Base-by-base conservation (phyloP, 2,888 invertebrate genomes). In the Clanis bilineata region DNA sequence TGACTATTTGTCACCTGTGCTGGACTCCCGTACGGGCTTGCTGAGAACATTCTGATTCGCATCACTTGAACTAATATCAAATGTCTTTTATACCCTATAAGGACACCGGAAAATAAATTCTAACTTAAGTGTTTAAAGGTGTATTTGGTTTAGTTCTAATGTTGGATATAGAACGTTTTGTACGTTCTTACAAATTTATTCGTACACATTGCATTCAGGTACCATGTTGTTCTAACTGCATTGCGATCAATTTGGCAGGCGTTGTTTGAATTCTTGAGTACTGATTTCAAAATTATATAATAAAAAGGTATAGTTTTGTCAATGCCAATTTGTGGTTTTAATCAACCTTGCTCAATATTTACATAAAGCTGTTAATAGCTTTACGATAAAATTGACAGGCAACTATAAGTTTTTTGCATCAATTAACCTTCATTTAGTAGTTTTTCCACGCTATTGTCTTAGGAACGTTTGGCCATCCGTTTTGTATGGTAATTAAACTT, bases 1-100 rank as follows among this genome's bases (percentile, higher is more conserved):
- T 88, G 89, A 89, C 92, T 91, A 91, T 92, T 92, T 92, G 92
- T 92, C 92, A 91, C 91, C 83, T 82, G 82, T 79, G 84, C 83
- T 85, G 79, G 90, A 91, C 92, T 92, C 90, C 92, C 82, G 91
- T 90, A 90, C 85, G 79, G 77, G 79, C 79, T 82, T 77, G 84
- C 82, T 80, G 82, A 77, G 79, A 86, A 89, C 87, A 90, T 83
- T 80, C 82, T 85, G 90, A 90, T 91, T 90, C 82, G 75, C 87
- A 90, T 91, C 88, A 83, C 79, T 74, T 51, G 10, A 18, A 75
- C 62, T 64, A 61, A 10, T 58, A 61, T 59, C 62, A 74, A 83
- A 79, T 67, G 71, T 63, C 73, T 64, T 71, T 72, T 63, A 66
- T 38, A 51, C 60, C 59, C 51, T 2, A 12, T 10, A n/a, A 1